Percentiles rank a stretch among this genome's conserved stretches.
Evolutionary conservation across 92 coral and sea anemone genomes (phyloP).

Genomic region (Desmophyllum pertusum): DNA sequence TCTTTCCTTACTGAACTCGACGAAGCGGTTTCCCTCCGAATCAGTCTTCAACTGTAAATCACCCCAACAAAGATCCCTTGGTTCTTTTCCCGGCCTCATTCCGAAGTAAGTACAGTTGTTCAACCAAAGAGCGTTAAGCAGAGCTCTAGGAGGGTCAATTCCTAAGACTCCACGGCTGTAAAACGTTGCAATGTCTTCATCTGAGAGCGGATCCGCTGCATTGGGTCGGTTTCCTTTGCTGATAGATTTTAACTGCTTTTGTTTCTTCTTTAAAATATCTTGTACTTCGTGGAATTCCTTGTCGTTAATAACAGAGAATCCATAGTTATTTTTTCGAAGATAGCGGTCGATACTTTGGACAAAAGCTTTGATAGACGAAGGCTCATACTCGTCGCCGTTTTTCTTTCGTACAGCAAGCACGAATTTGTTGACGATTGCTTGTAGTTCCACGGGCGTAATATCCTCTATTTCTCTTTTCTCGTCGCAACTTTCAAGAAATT

Average conservation of each 20-base stretch:
- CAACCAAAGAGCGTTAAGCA: constrained; percentile 49
- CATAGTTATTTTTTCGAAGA: constrained; percentile 56
- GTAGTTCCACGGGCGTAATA: no score
- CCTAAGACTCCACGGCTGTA: constrained; percentile 52
- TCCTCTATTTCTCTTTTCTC: constrained; percentile 42
- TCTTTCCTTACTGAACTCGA: constrained; percentile 48
- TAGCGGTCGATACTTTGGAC: constrained; percentile 53
- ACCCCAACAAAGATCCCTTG: constrained; percentile 64
- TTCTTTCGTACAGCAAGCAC: constrained; percentile 38
- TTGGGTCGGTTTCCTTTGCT: constrained; percentile 71
- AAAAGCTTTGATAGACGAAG: constrained; percentile 57
- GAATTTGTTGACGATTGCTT: constrained; percentile 20
- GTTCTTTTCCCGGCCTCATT: constrained; percentile 67
- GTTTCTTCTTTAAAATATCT: no score
- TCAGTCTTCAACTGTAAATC: constrained; percentile 54
- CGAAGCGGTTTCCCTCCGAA: constrained; percentile 53
- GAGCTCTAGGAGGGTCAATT: constrained; percentile 48
- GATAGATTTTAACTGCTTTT: constrained; percentile 39
- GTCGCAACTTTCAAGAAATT: neutral
- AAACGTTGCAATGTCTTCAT: constrained; percentile 65
- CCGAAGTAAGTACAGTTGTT: constrained; percentile 70
- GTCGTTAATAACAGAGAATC: constrained; percentile 44
- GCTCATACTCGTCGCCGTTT: no score
- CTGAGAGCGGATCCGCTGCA: constrained; percentile 63
- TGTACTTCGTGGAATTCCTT: no score